Base-by-base conservation (phyloP, 2,888 invertebrate species). In the Thymelicus lineola region DNA sequence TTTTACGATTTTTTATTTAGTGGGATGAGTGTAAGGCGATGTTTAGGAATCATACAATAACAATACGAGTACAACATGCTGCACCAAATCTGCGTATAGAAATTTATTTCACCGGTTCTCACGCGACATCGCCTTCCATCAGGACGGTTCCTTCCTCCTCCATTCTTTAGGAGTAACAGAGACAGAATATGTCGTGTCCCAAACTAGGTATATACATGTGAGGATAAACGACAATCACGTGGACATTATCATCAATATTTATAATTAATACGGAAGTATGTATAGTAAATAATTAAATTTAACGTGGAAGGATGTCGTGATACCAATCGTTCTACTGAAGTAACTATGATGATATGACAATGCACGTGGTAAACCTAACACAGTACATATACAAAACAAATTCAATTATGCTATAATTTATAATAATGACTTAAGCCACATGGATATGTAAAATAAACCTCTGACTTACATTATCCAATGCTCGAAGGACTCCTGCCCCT, bases 1-100 rank as follows among this genome's bases (percentile, higher is more conserved):
- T 86, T 89, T 88, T 88, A 84, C 88, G 83, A 83, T 91, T 89
- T 91, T 89, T 88, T 61, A 61, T 50, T 62, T 57, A 35, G 38
- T 53, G 63, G 20, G 42, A 85, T 84, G 80, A 78, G 80, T 81
- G 80, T 74, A 70, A 75, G 38, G 57, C 12, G 53, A 57, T 9
- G 50, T 60, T 60, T 42, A 61, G 53, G 42, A 62, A 36, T 48
- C 28, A 59, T 7, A 66, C 55, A 36, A 61, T 45, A 55, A 20
- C 50, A 38, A 48, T 48, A 48, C 42, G 12, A 42, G 42, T 42
- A 42, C 35, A 66, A 57, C 17, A 28, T 42, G 14, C 6, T 28
- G 36, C 50, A 36, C 36, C 46, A 20, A 75, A 79, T 82, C 82
- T 80, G 82, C 72, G 85, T 85, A 83, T 86, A 88, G 85, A 89